These are phyloP conservation scores for Tetheella fluctuosa DNA, from an alignment of 2,888 invertebrate species.

Conservation along the genomic window DNA sequence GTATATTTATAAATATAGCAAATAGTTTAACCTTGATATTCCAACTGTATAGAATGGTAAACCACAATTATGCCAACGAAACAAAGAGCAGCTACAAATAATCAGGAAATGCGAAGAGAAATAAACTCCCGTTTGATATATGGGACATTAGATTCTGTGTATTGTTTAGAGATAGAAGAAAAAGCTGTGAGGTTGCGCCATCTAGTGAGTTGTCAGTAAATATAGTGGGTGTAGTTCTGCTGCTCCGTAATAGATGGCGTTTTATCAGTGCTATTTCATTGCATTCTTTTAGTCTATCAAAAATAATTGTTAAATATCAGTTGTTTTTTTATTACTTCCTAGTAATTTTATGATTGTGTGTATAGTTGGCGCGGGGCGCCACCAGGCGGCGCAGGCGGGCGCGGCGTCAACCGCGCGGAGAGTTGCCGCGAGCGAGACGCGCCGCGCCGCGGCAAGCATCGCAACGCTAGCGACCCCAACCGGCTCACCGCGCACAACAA, in stretches of 20 bases:
- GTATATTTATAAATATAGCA: too few relatives aligned
- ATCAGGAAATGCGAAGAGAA: neutral
- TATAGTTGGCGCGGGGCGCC: constrained; percentile 51
- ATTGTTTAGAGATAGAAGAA: neutral
- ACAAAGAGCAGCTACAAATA: neutral
- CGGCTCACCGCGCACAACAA: constrained; percentile 74
- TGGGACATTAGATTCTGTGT: neutral
- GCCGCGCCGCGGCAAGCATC: constrained; percentile 76
- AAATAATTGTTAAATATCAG: too few relatives aligned
- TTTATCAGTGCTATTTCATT: neutral
- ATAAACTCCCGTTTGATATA: neutral
- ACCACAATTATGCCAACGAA: neutral
- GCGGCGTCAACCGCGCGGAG: constrained; percentile 79
- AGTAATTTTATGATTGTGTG: neutral
- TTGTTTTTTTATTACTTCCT: too few relatives aligned
- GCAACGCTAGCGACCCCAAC: constrained; percentile 80
- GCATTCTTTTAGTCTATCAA: too few relatives aligned
- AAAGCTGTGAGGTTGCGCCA: constrained; percentile 19
- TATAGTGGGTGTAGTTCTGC: constrained; percentile 26
- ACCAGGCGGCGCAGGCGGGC: constrained; percentile 56
- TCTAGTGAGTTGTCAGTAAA: constrained; percentile 20
- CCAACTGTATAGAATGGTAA: neutral
- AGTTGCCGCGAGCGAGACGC: constrained; percentile 78
- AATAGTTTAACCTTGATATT: neutral
- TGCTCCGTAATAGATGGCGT: constrained; percentile 35